A percentile compares a stretch with the other conserved stretches of the same genome.
phyloP scores from a whole-genome alignment of 2,888 invertebrate genomes.

The Saturnia pavonia region DNA sequence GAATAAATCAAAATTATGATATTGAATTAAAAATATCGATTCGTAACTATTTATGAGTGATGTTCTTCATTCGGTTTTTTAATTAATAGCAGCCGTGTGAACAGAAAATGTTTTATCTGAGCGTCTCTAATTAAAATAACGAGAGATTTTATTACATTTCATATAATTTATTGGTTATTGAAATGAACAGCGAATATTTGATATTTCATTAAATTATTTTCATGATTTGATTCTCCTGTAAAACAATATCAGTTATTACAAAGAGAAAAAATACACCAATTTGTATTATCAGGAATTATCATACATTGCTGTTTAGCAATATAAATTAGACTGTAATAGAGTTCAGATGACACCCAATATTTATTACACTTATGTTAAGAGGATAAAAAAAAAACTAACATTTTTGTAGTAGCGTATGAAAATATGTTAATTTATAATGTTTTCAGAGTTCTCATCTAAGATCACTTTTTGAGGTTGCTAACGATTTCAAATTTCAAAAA shows the following conservation, averaged over 20 bases:
- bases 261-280: neutral
- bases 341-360: too few relatives aligned
- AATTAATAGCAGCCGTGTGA: slow-evolving; percentile 8
- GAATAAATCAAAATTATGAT: neutral
- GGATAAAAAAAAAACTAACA: too few relatives aligned
- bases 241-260: neutral
- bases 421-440: too few relatives aligned
- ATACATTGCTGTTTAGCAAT: too few relatives aligned
- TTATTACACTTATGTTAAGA: too few relatives aligned
- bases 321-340: too few relatives aligned
- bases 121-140: neutral
- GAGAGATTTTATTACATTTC: neutral
- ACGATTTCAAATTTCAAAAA: too few relatives aligned
- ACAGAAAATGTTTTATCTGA: neutral
- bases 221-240: neutral
- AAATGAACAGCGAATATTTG: neutral
- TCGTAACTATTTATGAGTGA: neutral
- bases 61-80: neutral
- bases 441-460: too few relatives aligned
- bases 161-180: neutral
- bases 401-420: too few relatives aligned
- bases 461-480: too few relatives aligned
- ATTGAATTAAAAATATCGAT: neutral
- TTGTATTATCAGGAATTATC: neutral
- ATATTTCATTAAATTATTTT: neutral